Evolutionary conservation across 37 sponge, comb jelly and placozoan genomes (phyloP).

Genomic region (Corticium candelabrum): DNA sequence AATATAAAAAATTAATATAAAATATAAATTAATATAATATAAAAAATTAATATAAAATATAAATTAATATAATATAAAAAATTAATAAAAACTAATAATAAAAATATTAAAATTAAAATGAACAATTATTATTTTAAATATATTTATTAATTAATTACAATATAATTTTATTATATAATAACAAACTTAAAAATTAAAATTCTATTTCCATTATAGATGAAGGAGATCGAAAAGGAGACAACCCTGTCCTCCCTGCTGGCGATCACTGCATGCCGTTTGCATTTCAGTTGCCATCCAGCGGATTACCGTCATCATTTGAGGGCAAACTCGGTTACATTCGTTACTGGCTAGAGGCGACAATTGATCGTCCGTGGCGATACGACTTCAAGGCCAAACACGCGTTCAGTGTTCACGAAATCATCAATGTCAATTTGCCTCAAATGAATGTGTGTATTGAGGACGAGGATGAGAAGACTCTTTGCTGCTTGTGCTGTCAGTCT

Average conservation of each 20-base stretch:
- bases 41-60: too few species aligned
- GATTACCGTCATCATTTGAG: constrained; percentile 16
- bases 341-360: constrained; percentile 18
- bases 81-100: too few species aligned
- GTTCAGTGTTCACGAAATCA: background rate
- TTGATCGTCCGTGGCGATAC: constrained; percentile 12
- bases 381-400: background rate
- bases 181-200: too few species aligned
- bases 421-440: constrained; percentile 16
- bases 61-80: too few species aligned
- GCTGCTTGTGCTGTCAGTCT: constrained; percentile 26
- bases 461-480: background rate
- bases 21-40: too few species aligned
- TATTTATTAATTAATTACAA: too few species aligned
- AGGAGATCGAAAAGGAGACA: background rate
- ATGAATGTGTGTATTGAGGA: background rate
- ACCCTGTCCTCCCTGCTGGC: constrained; percentile 8
- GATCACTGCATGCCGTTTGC: constrained; percentile 18
- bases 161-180: too few species aligned
- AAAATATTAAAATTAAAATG: too few species aligned
- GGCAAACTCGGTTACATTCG: constrained; percentile 7
- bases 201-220: background rate
- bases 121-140: too few species aligned
- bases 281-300: constrained; percentile 12
- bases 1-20: too few species aligned